Evolutionary conservation across 2,888 invertebrate genomes (phyloP).

Genomic region (Gerris lacustris): DNA sequence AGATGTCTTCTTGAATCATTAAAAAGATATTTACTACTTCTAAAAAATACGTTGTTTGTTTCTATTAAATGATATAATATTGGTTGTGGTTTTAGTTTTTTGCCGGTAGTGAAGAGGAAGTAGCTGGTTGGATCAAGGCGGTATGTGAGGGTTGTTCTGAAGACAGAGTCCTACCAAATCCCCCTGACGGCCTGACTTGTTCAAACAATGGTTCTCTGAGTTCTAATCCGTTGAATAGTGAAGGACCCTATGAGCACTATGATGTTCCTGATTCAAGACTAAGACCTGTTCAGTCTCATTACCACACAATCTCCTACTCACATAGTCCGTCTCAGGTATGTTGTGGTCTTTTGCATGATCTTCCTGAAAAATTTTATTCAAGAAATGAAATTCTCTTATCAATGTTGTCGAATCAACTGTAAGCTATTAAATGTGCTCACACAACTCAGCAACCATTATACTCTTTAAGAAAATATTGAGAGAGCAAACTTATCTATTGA

Average conservation of each 20-base stretch:
- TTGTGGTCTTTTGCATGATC: no score
- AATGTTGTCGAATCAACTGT: no score
- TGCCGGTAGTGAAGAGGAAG: slow-evolving; percentile 30
- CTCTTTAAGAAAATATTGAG: no score
- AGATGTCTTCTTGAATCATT: no score
- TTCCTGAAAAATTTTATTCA: neutral
- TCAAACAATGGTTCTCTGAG: neutral
- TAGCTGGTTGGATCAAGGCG: slow-evolving; percentile 31
- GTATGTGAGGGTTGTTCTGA: slow-evolving; percentile 25
- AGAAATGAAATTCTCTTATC: no score
- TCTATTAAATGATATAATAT: no score
- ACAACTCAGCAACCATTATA: no score
- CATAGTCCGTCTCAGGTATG: neutral
- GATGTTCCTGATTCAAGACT: slow-evolving; percentile 4
- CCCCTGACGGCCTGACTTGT: neutral
- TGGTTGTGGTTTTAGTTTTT: slow-evolving; percentile 27
- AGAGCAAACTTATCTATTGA: no score
- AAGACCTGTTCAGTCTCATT: neutral
- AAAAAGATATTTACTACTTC: no score
- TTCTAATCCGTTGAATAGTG: neutral
- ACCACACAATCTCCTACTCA: neutral
- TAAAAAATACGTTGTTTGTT: no score
- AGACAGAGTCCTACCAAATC: neutral
- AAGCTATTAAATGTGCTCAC: no score
- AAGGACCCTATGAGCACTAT: neutral